phyloP scores from a whole-genome alignment of 2,888 invertebrate genomes.

The Zygogramma bicolorata region DNA sequence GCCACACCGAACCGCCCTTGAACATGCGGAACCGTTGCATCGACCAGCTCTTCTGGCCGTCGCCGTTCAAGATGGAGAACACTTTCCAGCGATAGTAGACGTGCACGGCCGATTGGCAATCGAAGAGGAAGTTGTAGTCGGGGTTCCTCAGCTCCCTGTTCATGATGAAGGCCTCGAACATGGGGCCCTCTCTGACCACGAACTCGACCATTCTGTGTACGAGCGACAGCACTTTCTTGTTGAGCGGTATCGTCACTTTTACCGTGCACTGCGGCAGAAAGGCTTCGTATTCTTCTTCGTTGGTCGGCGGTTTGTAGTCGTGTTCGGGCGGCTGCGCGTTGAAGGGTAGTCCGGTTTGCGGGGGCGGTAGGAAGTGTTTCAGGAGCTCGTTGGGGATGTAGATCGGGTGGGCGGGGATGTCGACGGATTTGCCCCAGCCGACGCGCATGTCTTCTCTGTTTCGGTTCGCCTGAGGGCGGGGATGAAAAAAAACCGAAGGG shows the following conservation, averaged over 20 bases:
- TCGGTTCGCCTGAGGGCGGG: conserved; percentile 72
- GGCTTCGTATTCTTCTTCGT: conserved; percentile 48
- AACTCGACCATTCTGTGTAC: conserved; percentile 98
- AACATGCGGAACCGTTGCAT: conserved; percentile 96
- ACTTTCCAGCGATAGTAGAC: conserved; percentile 83
- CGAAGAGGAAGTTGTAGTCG: conserved; percentile 95
- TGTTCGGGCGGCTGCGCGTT: conserved; percentile 87
- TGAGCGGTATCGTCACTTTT: conserved; percentile 76
- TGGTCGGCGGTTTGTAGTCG: conserved; percentile 43
- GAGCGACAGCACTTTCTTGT: conserved; percentile 84
- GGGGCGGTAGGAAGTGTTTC: conserved; percentile 86
- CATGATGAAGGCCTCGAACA: conserved; percentile 99
- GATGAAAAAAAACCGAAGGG: not conserved
- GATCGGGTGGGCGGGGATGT: conserved; percentile 93
- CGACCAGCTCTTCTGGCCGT: conserved; percentile 88
- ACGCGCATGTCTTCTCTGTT: conserved; percentile 93
- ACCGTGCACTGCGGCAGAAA: conserved; percentile 37
- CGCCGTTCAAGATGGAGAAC: conserved; percentile 94
- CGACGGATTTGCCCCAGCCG: conserved; percentile 98
- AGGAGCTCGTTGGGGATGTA: conserved; percentile 92
- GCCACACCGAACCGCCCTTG: conserved; percentile 93
- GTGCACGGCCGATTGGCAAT: conserved; percentile 73
- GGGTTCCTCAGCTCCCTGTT: conserved; percentile 96
- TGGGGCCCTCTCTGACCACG: conserved; percentile 97
- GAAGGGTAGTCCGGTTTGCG: conserved; percentile 94